Evolutionary conservation across 2,797 vertebrate genomes (phyloP).

Genomic region (Sebastes minor): DNA sequence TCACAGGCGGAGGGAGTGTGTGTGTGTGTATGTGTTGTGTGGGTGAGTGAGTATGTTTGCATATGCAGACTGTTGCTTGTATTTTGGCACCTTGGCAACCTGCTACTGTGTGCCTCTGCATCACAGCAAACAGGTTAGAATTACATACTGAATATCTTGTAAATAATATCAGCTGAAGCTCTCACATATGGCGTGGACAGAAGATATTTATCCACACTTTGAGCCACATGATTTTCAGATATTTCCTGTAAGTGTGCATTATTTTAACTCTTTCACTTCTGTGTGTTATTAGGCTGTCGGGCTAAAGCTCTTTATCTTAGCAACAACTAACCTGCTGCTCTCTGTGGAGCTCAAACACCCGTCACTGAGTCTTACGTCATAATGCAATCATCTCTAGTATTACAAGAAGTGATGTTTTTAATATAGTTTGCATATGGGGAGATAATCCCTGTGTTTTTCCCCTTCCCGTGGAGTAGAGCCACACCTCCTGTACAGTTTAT

Average conservation of each 20-base stretch:
- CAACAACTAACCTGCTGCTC: background rate
- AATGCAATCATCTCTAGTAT: background rate
- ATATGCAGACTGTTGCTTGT: constrained; percentile 35
- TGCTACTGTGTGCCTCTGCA: constrained; percentile 25
- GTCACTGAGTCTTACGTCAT: background rate
- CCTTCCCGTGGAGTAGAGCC: background rate
- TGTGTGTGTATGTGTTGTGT: background rate
- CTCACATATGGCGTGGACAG: constrained; percentile 40
- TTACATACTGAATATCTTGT: constrained; percentile 22
- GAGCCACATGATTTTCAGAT: constrained; percentile 37
- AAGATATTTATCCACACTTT: constrained; percentile 37
- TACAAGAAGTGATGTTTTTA: constrained; percentile 24
- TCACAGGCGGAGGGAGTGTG: constrained; percentile 26
- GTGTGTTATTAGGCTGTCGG: background rate
- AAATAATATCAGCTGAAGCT: constrained; percentile 27
- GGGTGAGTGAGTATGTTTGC: constrained; percentile 38
- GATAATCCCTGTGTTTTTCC: background rate
- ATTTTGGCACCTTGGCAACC: constrained; percentile 65
- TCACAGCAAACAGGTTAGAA: constrained; percentile 35
- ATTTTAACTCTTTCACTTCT: background rate
- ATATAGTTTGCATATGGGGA: constrained; percentile 3
- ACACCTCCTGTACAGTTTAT: constrained; percentile 33
- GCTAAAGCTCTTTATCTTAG: constrained; percentile 11
- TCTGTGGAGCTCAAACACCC: background rate
- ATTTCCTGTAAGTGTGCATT: constrained; percentile 52